Evolutionary conservation across 2,797 vertebrate species (phyloP), one percentile per base, ranked within the genome.

Genomic region (Huso huso): DNA sequence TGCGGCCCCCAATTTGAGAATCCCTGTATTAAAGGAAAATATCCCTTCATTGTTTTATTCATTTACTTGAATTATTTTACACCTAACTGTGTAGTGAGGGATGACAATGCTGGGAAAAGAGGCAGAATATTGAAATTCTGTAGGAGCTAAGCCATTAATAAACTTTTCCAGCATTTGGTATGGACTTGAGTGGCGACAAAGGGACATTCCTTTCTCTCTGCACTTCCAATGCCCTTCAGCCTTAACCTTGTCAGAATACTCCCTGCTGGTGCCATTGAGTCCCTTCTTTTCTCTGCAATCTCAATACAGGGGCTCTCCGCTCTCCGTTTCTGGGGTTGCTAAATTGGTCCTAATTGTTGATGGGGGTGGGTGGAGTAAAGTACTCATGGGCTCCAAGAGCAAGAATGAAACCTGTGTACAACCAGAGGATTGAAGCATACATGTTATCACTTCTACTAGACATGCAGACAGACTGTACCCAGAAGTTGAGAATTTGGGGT

Each of bases 21-120:
- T 37, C 37, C 7, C 11, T 1, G 15, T 58, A 58, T 11, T 58
- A 11, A 11, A 58, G 7, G 55, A 58, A 58, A 58, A 11, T 11
- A 58, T 58, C 2, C 12, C 15, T 58, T 58, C 8, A n/a, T 58
- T 58, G 55, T 4, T 58, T 37, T 58, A 58, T 58, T 58, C 10
- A 58, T 11, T 58, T 58, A 58, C 37, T 23, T 23, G 61, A 37
- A 37, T 23, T 62, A 15, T 18, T 62, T 62, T 62, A 8, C 8
- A n/a, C 2, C n/a, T 23, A 37, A 62, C 15, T 62, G 61, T 62
- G 61, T 62, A 48, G 4, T 48, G 11, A 62, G 18, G 48, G 11
- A 62, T 62, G 61, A 62, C 61, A 62, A 62, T 62, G 61, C 61
- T 62, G 18, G 61, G 61, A 62, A 23, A 62, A 62, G 13, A n/a